Evolutionary conservation across 2,888 invertebrate genomes (phyloP), one percentile per base, ranked within the genome.

Genomic region (Drosophila gaucha): DNA sequence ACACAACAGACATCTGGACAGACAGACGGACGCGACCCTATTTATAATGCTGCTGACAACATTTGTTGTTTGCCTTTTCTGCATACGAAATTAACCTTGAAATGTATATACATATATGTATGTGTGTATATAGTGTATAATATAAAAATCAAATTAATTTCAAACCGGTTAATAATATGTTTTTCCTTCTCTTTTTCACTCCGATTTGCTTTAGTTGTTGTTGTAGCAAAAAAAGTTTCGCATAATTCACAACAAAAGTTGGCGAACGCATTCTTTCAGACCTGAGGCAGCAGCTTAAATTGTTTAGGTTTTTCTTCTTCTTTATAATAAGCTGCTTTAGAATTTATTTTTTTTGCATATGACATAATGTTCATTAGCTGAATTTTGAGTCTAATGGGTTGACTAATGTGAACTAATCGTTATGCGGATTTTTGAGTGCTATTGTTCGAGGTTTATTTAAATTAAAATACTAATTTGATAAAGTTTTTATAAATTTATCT

Each of bases 11-110:
- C 6, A 38, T n/a, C n/a, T n/a, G 38, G 10, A 16, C 4, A 18
- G 20, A 30, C n/a, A 30, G 46, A 22, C 10, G 18, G 30, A 31
- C n/a, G 6, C n/a, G 41, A 59, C 57, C 39, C 60, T 73, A 66
- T 69, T 69, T 65, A 62, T 51, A 66, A 78, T 65, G 57, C 54
- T 54, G 44, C 74, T 66, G 62, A 66, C 76, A 64, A 51, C 71
- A 35, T 57, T n/a, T 20, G 33, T 33, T 46, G 28, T 50, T 49
- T 39, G 65, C 47, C 49, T 60, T 77, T 78, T 64, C 64, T 64
- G 74, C 63, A 52, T 78, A 74, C 55, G 28, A 70, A 75, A 67
- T 59, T 63, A 80, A 79, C 80, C 80, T 86, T 86, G 80, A 86
- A 79, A 65, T n/a, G n/a, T n/a, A n/a, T n/a, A n/a, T n/a, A n/a